phyloP scores from a whole-genome alignment of 2,888 invertebrate species.

The Agonopterix arenella region DNA sequence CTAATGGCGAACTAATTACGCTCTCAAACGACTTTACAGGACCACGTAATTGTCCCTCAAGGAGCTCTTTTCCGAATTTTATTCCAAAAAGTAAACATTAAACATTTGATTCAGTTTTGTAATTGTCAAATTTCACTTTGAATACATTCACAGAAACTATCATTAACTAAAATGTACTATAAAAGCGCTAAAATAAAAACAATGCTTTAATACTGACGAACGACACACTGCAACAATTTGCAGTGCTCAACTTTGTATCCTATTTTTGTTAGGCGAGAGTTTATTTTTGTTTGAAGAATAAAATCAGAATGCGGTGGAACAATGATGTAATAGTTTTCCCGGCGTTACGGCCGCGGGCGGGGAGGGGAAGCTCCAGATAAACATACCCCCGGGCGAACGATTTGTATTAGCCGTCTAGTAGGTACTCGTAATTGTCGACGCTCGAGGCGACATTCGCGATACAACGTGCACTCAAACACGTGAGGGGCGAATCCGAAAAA shows the following conservation, averaged over 20 bases:
- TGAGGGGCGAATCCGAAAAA: slow-evolving; percentile 50
- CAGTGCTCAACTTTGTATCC: slow-evolving; percentile 13
- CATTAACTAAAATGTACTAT: not conserved
- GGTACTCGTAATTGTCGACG: slow-evolving; percentile 70
- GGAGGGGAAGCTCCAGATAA: slow-evolving; percentile 46
- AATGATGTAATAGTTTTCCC: slow-evolving; percentile 63
- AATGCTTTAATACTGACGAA: not conserved
- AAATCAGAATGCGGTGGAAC: slow-evolving; percentile 23
- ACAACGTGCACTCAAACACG: slow-evolving; percentile 53
- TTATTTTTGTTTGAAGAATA: slow-evolving; percentile 30
- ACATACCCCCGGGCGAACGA: slow-evolving; percentile 66
- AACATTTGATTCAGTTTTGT: not conserved
- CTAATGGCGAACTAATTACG: slow-evolving; percentile 67
- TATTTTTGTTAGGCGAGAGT: slow-evolving; percentile 25
- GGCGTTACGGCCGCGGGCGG: slow-evolving; percentile 30
- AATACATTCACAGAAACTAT: not conserved
- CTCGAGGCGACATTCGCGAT: slow-evolving; percentile 43
- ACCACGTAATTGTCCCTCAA: slow-evolving; percentile 56
- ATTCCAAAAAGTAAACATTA: slow-evolving; percentile 14
- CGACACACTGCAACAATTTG: not conserved
- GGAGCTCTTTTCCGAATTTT: slow-evolving; percentile 32
- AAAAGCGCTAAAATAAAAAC: not conserved
- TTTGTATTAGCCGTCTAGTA: slow-evolving; percentile 70
- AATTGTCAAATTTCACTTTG: not conserved
- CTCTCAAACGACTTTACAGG: slow-evolving; percentile 48